Evolutionary conservation across 2,888 invertebrate species (phyloP).

Genomic region (Mellilla xanthometata): DNA sequence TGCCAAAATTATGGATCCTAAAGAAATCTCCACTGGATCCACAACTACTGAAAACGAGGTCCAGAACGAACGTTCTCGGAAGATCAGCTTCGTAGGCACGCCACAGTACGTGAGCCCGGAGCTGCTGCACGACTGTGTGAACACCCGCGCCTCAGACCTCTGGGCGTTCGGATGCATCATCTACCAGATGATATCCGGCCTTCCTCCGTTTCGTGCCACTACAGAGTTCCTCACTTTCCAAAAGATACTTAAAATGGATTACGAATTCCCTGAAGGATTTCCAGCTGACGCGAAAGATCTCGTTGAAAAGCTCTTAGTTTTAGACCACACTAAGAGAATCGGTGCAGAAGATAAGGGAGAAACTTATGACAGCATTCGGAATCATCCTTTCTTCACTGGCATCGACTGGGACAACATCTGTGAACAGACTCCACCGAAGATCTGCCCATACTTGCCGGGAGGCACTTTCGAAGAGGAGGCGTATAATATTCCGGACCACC

Average conservation of each 20-base stretch:
- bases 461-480: slow-evolving; percentile 84
- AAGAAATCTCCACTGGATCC: slow-evolving; percentile 50
- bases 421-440: slow-evolving; percentile 90
- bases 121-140: slow-evolving; percentile 90
- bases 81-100: slow-evolving; percentile 97
- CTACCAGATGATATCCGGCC: slow-evolving; percentile 97
- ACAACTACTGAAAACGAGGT: slow-evolving; percentile 54
- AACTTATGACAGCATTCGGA: slow-evolving; percentile 90
- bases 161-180: slow-evolving; percentile 99
- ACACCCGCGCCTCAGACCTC: slow-evolving; percentile 92
- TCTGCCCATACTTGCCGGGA: slow-evolving; percentile 91
- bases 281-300: slow-evolving; percentile 93
- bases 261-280: slow-evolving; percentile 96
- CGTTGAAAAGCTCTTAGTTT: slow-evolving; percentile 91
- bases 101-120: slow-evolving; percentile 99
- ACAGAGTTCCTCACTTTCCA: slow-evolving; percentile 98
- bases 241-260: slow-evolving; percentile 95
- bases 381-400: slow-evolving; percentile 93
- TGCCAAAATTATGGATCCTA: slow-evolving; percentile 88
- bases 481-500: slow-evolving; percentile 87
- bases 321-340: slow-evolving; percentile 90
- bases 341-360: slow-evolving; percentile 89
- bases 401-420: slow-evolving; percentile 92
- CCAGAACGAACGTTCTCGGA: slow-evolving; percentile 79
- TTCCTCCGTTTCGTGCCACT: slow-evolving; percentile 95